These are phyloP conservation scores for Haemorhous mexicanus DNA, from an alignment of 2,113 vertebrate species.

Conservation along the genomic window DNA sequence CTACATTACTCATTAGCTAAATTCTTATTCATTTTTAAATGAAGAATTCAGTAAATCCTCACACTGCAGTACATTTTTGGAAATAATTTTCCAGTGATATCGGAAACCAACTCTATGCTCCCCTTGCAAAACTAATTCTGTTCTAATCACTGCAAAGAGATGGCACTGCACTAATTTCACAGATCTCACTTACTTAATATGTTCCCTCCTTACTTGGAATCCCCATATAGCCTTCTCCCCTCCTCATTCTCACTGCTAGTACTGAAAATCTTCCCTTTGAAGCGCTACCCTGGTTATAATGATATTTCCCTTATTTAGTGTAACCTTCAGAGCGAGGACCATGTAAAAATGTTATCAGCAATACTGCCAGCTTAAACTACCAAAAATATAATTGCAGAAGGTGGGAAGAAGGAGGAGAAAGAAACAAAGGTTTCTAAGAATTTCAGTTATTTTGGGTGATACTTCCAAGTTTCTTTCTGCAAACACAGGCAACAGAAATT, in stretches of 20 bases:
- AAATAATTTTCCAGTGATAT: not conserved
- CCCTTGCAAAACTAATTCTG: not conserved
- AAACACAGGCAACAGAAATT: not conserved
- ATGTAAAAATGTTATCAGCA: not conserved
- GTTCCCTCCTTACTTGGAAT: not conserved
- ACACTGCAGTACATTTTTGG: not conserved
- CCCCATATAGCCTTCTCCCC: not conserved
- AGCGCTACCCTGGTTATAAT: not conserved
- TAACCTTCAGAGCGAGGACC: not conserved
- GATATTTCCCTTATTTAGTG: not conserved
- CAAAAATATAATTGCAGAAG: not conserved
- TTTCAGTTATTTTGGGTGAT: not conserved
- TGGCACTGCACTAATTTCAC: constrained; percentile 3
- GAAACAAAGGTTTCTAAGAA: not conserved
- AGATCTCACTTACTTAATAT: not conserved
- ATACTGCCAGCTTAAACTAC: not conserved
- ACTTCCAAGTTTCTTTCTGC: not conserved
- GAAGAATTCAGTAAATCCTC: constrained; percentile 45
- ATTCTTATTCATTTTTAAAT: constrained; percentile 5
- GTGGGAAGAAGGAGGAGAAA: not conserved
- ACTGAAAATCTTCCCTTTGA: constrained; percentile 11
- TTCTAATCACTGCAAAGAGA: constrained; percentile 16
- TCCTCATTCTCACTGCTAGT: not conserved
- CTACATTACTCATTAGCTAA: constrained; percentile 41
- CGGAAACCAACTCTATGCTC: not conserved